These are phyloP conservation scores for Elanus axillaris DNA, from an alignment of 2,113 vertebrate species.

Conservation along the genomic window DNA sequence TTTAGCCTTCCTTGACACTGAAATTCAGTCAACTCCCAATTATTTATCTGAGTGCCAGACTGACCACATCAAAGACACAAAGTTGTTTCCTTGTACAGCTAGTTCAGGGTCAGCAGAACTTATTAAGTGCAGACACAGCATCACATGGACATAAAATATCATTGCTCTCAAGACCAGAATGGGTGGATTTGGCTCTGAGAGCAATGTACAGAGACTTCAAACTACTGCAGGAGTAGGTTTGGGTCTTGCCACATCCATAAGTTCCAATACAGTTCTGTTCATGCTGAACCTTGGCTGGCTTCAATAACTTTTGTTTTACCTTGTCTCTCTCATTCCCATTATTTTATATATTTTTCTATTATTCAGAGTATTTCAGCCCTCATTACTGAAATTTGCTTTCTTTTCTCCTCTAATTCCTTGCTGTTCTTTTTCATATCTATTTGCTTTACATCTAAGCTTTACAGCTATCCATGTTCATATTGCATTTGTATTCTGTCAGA, in stretches of 20 bases:
- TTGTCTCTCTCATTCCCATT: background rate
- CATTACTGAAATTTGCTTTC: background rate
- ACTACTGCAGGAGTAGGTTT: background rate
- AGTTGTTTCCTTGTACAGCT: background rate
- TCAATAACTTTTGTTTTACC: background rate
- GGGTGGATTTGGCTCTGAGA: background rate
- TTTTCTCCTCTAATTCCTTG: background rate
- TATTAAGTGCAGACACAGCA: background rate
- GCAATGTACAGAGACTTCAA: background rate
- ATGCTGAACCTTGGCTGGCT: background rate
- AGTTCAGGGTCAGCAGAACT: background rate
- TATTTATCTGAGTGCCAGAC: background rate
- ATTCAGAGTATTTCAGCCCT: background rate
- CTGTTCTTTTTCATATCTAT: background rate
- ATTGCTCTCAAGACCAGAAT: background rate
- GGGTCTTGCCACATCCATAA: background rate
- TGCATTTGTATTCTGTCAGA: background rate
- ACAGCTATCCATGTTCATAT: background rate
- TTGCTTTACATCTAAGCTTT: background rate
- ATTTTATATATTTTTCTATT: background rate
- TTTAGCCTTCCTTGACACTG: background rate
- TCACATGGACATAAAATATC: rapidly evolving
- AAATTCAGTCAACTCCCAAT: background rate
- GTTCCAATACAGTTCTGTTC: background rate
- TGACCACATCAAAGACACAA: background rate